Evolutionary conservation across 2,888 invertebrate genomes (phyloP).

Genomic region (Melinopterus prodromus): DNA sequence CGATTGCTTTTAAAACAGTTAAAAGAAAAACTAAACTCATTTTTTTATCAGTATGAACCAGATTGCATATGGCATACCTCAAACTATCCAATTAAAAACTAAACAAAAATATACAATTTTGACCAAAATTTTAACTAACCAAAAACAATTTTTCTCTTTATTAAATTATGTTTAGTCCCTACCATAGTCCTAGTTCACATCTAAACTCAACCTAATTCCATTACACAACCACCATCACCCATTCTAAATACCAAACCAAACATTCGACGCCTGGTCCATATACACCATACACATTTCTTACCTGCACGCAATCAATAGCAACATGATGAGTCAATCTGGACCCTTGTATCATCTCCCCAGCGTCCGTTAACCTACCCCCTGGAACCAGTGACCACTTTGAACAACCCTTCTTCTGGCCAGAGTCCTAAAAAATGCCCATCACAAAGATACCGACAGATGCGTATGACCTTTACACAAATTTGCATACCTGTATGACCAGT

Average conservation of each 20-base stretch:
- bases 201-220: background rate
- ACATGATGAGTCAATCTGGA: background rate
- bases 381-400: background rate
- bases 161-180: too few relatives aligned
- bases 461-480: conserved; percentile 12
- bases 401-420: background rate
- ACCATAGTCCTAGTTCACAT: background rate
- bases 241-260: background rate
- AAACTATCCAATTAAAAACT: too few relatives aligned
- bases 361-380: background rate
- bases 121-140: too few relatives aligned
- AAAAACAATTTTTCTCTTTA: too few relatives aligned
- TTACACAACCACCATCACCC: background rate
- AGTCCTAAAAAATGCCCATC: background rate
- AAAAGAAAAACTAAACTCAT: too few relatives aligned
- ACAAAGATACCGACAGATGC: conserved; percentile 5
- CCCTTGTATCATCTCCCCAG: background rate
- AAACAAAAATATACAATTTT: too few relatives aligned
- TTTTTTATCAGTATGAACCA: too few relatives aligned
- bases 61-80: too few relatives aligned
- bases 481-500: conserved; percentile 19
- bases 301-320: background rate
- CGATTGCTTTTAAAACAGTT: too few relatives aligned
- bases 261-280: background rate
- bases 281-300: too few relatives aligned